These are phyloP conservation scores for Rhinoraja longicauda DNA, from an alignment of 2,797 vertebrate genomes.

Conservation along the genomic window DNA sequence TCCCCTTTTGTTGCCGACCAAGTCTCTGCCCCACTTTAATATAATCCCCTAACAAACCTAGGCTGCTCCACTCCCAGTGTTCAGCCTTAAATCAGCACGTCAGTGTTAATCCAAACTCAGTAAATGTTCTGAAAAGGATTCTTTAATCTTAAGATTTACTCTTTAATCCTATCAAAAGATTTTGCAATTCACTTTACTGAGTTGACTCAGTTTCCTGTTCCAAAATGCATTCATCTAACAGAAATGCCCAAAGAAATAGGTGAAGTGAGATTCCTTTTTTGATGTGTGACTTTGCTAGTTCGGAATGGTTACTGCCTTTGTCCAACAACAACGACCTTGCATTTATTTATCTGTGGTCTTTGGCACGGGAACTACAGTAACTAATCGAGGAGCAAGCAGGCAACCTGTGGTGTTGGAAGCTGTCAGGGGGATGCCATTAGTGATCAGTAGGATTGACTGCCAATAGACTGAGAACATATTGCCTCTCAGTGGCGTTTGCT, in stretches of 20 bases:
- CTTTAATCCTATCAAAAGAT: conserved; percentile 25
- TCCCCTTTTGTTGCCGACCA: background rate
- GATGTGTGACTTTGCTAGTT: background rate
- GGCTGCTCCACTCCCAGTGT: background rate
- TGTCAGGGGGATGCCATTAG: background rate
- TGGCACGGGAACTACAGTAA: background rate
- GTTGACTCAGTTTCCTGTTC: background rate
- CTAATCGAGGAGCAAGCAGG: background rate
- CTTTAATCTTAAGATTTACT: background rate
- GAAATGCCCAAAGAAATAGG: background rate
- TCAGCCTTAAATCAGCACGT: background rate
- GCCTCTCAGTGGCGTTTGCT: background rate
- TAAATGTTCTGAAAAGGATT: background rate
- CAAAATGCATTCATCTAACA: background rate
- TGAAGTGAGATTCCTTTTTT: background rate
- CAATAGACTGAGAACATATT: background rate
- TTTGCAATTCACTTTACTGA: background rate
- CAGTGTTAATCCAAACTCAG: conserved; percentile 2
- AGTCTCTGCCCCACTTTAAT: background rate
- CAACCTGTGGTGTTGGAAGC: background rate
- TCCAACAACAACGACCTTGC: background rate
- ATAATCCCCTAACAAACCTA: background rate
- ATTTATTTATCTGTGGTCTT: background rate
- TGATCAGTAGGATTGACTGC: too few relatives aligned
- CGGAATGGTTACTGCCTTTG: too few relatives aligned